Conservation (phyloP, 2,888 invertebrate genomes). For the Scaptomyza flava region DNA sequence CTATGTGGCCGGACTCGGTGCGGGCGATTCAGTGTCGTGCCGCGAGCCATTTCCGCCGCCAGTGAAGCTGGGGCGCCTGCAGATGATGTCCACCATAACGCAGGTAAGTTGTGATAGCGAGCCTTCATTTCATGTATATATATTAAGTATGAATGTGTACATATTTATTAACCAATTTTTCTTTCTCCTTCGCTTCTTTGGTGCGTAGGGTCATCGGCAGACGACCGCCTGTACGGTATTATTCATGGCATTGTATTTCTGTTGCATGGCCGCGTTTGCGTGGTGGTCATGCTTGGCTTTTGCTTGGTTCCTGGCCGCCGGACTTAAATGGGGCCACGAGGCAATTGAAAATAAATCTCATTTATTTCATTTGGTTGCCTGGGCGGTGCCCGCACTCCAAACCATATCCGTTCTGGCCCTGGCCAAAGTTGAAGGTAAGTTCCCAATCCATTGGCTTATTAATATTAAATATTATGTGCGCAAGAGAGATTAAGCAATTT, state of each 20-base stretch:
- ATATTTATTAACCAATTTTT: slow-evolving; percentile 46
- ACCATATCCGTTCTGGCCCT: slow-evolving; percentile 97
- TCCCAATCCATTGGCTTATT: slow-evolving; percentile 22
- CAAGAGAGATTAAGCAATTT: not conserved
- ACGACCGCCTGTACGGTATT: slow-evolving; percentile 92
- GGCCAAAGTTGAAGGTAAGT: slow-evolving; percentile 96
- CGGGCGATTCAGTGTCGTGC: slow-evolving; percentile 93
- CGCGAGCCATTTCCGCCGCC: slow-evolving; percentile 91
- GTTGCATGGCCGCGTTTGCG: slow-evolving; percentile 97
- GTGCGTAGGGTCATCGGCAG: slow-evolving; percentile 84
- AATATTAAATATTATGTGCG: slow-evolving; percentile 14
- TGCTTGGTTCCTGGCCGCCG: slow-evolving; percentile 98
- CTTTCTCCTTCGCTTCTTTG: slow-evolving; percentile 6
- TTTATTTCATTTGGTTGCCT: slow-evolving; percentile 98
- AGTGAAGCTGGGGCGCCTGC: slow-evolving; percentile 88
- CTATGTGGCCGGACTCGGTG: slow-evolving; percentile 94
- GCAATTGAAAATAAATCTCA: slow-evolving; percentile 98
- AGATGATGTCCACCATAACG: slow-evolving; percentile 93
- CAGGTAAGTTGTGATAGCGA: slow-evolving; percentile 87
- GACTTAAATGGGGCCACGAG: slow-evolving; percentile 99
- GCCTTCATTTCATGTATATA: slow-evolving; percentile 27
- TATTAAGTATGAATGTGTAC: too few relatives aligned
- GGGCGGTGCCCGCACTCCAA: slow-evolving; percentile 98
- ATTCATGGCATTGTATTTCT: slow-evolving; percentile 98
- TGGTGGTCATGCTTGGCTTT: slow-evolving; percentile 99